Evolutionary conservation across 2,113 vertebrate genomes (phyloP).

Genomic region (Colaptes auratus): DNA sequence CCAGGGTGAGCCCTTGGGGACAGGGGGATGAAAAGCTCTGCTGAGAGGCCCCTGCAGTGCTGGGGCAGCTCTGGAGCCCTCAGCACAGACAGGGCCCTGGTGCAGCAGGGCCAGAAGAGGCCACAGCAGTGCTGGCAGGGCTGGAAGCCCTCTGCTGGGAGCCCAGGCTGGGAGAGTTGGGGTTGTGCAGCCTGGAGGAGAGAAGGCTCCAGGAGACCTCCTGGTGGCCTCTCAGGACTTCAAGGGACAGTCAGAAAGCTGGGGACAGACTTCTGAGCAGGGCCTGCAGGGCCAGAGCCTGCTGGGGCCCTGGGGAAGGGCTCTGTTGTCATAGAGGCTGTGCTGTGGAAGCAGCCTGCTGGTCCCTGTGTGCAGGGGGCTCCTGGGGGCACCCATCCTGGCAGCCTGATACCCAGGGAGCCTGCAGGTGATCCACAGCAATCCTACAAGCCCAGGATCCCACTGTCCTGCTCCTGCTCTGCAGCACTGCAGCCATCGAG

Average conservation of each 20-base stretch:
- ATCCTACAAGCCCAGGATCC: rapidly evolving
- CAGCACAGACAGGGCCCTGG: no score
- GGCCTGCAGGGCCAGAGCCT: no score
- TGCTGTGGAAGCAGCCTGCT: background rate
- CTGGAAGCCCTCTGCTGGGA: no score
- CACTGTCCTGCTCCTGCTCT: background rate
- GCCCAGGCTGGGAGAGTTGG: no score
- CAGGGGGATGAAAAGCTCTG: no score
- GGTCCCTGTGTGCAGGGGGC: background rate
- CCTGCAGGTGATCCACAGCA: background rate
- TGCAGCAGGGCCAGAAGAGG: no score
- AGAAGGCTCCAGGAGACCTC: no score
- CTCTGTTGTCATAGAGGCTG: rapidly evolving
- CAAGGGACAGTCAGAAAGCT: no score
- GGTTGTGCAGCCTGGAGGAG: no score
- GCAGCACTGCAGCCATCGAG: background rate
- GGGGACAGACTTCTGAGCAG: no score
- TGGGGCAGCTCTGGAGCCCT: background rate
- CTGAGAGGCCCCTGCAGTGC: background rate
- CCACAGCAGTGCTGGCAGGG: no score
- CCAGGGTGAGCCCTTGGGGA: background rate
- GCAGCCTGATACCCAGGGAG: conserved; percentile 7
- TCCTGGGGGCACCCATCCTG: conserved; percentile 1
- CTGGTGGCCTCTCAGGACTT: no score
- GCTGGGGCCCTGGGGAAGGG: background rate